Conservation (phyloP, 2,797 vertebrate species). For the Peromyscus attwateri region DNA sequence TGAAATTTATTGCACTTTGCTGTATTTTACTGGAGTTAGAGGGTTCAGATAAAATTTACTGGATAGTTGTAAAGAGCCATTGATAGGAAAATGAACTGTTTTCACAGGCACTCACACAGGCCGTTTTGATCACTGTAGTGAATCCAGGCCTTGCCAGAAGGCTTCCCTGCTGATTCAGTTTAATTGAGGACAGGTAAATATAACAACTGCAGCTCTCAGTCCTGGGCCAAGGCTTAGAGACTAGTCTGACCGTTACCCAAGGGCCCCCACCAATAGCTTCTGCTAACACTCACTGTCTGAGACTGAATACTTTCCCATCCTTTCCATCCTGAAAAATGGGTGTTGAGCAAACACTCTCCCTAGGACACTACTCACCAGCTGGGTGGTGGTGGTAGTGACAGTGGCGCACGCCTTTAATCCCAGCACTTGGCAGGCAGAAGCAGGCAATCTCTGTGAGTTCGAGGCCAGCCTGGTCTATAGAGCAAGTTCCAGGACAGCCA, state of each 20-base stretch:
- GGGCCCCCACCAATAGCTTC: background rate
- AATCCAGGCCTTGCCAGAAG: conserved; percentile 41
- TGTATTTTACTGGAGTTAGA: conserved; percentile 82
- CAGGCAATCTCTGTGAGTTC: background rate
- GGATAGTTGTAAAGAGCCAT: conserved; percentile 69
- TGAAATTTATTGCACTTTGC: conserved; percentile 75
- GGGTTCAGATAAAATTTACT: conserved; percentile 79
- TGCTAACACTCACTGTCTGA: background rate
- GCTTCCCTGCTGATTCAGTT: background rate
- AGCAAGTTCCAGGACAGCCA: background rate
- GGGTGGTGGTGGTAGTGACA: background rate
- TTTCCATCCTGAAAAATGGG: background rate
- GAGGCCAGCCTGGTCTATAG: background rate
- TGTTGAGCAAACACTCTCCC: background rate
- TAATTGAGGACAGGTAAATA: conserved; percentile 21
- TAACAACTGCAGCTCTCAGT: background rate
- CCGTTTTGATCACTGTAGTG: conserved; percentile 40
- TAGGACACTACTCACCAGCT: background rate
- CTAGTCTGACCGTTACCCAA: background rate
- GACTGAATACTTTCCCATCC: background rate
- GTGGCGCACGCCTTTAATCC: background rate
- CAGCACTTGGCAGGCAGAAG: background rate
- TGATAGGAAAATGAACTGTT: conserved; percentile 72
- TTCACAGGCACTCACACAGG: conserved; percentile 49
- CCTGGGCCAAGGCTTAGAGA: background rate